Evolutionary conservation across 2,113 vertebrate genomes (phyloP).

Genomic region (Dipodomys spectabilis): DNA sequence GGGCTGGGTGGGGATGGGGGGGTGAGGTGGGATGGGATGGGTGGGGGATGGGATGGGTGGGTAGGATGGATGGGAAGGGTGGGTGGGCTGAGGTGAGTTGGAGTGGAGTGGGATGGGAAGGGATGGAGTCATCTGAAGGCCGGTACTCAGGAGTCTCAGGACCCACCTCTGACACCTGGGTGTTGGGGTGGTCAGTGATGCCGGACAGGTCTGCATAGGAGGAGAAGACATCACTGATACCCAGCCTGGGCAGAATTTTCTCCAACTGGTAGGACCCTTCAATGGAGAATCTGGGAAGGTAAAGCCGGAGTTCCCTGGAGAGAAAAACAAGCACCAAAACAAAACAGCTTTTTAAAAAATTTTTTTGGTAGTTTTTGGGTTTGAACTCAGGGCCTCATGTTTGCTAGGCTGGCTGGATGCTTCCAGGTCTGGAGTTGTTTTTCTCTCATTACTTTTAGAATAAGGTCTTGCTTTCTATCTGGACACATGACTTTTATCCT

Average conservation of each 20-base stretch:
- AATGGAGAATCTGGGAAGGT: constrained; percentile 91
- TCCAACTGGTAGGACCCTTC: constrained; percentile 86
- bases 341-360: too few species aligned
- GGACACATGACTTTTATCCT: too few species aligned
- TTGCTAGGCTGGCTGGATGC: too few species aligned
- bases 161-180: constrained; percentile 92
- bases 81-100: not conserved
- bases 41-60: not conserved
- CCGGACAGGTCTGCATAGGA: constrained; percentile 89
- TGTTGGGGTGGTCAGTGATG: constrained; percentile 81
- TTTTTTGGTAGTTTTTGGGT: too few species aligned
- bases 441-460: too few species aligned
- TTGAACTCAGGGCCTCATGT: too few species aligned
- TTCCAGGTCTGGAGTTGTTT: too few species aligned
- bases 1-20: not conserved
- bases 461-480: too few species aligned
- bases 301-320: constrained; percentile 76
- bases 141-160: not conserved
- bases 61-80: not conserved
- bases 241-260: constrained; percentile 86
- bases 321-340: not conserved
- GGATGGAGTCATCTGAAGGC: not conserved
- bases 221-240: constrained; percentile 88
- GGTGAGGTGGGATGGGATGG: not conserved
- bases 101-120: rapidly evolving